Conservation (phyloP, 2,113 vertebrate species). For the Grallaria varia region DNA sequence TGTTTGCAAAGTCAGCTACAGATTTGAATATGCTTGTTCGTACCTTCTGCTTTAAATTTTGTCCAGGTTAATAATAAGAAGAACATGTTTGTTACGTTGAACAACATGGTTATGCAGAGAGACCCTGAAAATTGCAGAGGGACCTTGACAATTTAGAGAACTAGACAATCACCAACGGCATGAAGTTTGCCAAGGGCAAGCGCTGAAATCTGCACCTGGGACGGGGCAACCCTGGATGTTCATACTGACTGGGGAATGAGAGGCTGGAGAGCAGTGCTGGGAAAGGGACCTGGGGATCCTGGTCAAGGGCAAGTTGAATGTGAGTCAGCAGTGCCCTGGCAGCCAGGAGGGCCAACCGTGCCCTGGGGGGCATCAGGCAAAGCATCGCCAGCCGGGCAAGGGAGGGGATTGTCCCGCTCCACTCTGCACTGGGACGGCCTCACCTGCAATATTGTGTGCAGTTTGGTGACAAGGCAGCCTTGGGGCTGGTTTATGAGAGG, state of each 20-base stretch:
- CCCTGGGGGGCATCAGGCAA: neutral
- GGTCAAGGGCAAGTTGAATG: neutral
- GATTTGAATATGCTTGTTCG: neutral
- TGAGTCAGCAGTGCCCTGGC: neutral
- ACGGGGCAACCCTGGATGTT: neutral
- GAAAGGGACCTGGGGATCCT: neutral
- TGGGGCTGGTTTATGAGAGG: fast-evolving
- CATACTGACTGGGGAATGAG: neutral
- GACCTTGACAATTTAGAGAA: neutral
- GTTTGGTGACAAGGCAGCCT: neutral
- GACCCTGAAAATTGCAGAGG: neutral
- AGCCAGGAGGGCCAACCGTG: fast-evolving
- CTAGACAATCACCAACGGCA: neutral
- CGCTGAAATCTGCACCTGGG: neutral
- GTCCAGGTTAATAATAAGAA: neutral
- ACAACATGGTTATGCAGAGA: neutral
- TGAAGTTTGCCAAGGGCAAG: neutral
- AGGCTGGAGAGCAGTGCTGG: neutral
- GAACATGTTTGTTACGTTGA: neutral
- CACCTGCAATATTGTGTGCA: neutral
- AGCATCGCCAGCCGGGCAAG: neutral
- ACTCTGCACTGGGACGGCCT: neutral
- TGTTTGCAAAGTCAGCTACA: neutral
- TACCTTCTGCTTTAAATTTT: neutral
- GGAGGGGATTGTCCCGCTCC: neutral